Percentiles rank a stretch among this genome's conserved stretches.
These are phyloP conservation scores for Phylloscopus trochilus DNA, from an alignment of 2,113 vertebrate species.

Conservation along the genomic window DNA sequence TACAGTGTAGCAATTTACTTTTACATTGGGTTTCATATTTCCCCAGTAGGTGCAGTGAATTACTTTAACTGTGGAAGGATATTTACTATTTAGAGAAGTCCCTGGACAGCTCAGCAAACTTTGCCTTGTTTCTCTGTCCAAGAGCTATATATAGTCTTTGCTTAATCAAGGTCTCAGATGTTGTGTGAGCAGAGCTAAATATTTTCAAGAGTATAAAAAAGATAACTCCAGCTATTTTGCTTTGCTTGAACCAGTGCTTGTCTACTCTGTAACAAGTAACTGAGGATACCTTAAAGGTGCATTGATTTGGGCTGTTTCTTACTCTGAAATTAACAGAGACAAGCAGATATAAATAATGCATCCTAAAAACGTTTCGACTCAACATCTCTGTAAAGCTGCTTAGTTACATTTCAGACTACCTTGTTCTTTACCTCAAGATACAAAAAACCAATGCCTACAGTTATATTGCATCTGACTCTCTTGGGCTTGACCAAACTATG, in stretches of 20 bases:
- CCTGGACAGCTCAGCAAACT: slow-evolving; percentile 16
- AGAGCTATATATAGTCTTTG: slow-evolving; percentile 3
- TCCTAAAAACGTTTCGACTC: not conserved
- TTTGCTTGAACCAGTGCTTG: not conserved
- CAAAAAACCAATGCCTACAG: not conserved
- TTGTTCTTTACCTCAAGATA: not conserved
- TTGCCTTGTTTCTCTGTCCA: not conserved
- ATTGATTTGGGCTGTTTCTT: not conserved
- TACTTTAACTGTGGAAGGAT: not conserved
- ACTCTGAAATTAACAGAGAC: not conserved
- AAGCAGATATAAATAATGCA: not conserved
- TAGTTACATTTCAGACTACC: not conserved
- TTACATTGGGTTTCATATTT: not conserved
- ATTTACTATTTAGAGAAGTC: not conserved
- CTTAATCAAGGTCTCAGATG: not conserved
- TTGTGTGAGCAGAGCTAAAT: not conserved
- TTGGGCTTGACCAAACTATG: not conserved
- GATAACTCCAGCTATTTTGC: not conserved
- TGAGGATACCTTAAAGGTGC: not conserved
- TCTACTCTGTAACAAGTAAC: not conserved
- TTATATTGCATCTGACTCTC: not conserved
- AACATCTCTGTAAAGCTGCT: not conserved
- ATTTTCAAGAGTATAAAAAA: not conserved
- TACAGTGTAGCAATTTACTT: not conserved
- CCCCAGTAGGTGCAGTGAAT: not conserved